Evolutionary conservation across 2,888 invertebrate species (phyloP).

Genomic region (Sinhomidia bicolor): DNA sequence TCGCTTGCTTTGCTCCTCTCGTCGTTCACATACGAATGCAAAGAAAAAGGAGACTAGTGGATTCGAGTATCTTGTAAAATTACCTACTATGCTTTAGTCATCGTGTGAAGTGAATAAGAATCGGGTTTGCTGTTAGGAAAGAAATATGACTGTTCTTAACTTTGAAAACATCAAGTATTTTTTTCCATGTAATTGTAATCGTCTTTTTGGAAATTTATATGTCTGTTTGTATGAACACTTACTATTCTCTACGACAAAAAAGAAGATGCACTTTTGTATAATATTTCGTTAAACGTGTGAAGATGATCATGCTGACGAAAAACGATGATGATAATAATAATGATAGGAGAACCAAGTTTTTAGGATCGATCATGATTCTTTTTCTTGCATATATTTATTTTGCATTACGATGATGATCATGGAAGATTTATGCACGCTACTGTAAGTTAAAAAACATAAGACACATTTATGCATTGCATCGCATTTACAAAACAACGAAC

Average conservation of each 20-base stretch:
- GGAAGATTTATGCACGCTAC: neutral
- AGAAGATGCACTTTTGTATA: neutral
- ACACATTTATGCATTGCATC: neutral
- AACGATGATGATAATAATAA: constrained; percentile 19
- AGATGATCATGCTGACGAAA: neutral
- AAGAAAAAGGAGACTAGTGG: neutral
- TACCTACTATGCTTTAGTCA: neutral
- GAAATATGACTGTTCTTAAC: constrained; percentile 55
- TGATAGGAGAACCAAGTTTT: constrained; percentile 33
- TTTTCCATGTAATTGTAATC: neutral
- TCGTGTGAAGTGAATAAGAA: constrained; percentile 52
- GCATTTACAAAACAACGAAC: constrained; percentile 31
- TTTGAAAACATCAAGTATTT: constrained; percentile 26
- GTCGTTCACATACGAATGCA: constrained; percentile 1
- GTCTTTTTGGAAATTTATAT: constrained; percentile 21
- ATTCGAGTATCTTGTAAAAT: constrained; percentile 25
- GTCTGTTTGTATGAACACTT: neutral
- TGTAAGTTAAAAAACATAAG: neutral
- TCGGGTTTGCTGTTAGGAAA: constrained; percentile 53
- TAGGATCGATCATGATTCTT: constrained; percentile 16
- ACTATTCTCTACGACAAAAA: neutral
- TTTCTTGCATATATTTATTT: neutral
- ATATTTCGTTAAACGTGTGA: neutral
- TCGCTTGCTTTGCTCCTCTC: constrained; percentile 6
- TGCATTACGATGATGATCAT: constrained; percentile 1